Conservation (phyloP, 2,113 vertebrate genomes). For the Trogon melanurus region DNA sequence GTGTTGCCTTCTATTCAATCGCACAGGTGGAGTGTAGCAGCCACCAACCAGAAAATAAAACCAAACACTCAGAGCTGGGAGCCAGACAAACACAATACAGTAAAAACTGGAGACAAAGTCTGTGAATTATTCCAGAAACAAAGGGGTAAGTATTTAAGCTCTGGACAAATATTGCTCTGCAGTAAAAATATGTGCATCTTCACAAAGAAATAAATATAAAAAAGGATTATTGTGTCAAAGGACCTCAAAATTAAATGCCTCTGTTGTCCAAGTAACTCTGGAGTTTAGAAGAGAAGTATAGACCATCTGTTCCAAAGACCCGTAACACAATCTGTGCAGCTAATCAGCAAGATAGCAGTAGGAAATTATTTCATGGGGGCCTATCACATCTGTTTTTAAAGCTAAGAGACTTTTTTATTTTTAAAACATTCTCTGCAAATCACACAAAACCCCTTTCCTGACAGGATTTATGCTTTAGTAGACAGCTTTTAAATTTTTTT, state of each 20-base stretch:
- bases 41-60: neutral
- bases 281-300: neutral
- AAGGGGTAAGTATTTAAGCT: constrained; percentile 4
- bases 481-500: neutral
- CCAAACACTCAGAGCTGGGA: constrained; percentile 12
- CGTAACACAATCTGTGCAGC: neutral
- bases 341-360: neutral
- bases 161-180: neutral
- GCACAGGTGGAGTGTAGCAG: neutral
- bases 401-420: neutral
- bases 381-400: constrained; percentile 28
- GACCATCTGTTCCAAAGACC: constrained; percentile 33
- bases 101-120: neutral
- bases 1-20: neutral
- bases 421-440: neutral
- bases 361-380: constrained; percentile 16
- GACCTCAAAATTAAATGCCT: neutral
- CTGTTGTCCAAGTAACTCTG: neutral
- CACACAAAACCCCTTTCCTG: neutral
- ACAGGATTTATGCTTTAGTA: neutral
- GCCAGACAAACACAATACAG: constrained; percentile 4
- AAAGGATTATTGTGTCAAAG: neutral
- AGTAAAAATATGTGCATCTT: constrained; percentile 14
- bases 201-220: constrained; percentile 1
- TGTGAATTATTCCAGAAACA: neutral